Evolutionary conservation across 2,888 invertebrate species (phyloP).

Genomic region (Amphipyra tragopoginis): DNA sequence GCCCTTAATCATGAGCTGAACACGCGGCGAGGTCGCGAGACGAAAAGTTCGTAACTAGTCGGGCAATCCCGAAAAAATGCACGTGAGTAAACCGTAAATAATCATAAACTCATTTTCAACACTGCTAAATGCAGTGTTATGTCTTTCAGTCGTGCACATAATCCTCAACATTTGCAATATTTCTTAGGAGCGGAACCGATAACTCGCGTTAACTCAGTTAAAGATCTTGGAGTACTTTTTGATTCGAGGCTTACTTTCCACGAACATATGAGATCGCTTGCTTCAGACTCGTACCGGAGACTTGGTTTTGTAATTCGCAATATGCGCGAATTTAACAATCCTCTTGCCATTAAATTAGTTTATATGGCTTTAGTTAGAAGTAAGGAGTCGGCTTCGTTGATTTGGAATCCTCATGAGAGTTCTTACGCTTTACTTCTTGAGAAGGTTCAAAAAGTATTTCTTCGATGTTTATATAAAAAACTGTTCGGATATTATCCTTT

Average conservation of each 20-base stretch:
- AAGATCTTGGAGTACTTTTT: not conserved
- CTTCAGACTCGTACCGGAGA: not conserved
- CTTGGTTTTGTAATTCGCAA: not conserved
- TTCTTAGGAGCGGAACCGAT: not conserved
- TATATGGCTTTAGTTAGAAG: constrained; percentile 4
- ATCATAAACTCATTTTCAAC: not conserved
- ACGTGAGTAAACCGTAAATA: too few species aligned
- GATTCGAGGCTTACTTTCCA: not conserved
- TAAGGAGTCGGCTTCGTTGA: not conserved
- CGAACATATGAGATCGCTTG: not conserved
- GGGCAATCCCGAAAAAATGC: too few species aligned
- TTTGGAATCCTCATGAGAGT: constrained; percentile 3
- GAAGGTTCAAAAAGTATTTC: not conserved
- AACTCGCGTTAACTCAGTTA: not conserved
- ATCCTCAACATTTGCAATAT: not conserved
- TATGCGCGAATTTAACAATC: not conserved
- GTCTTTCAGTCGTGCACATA: not conserved
- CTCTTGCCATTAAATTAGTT: not conserved
- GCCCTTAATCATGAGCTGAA: too few species aligned
- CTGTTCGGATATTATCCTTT: not conserved
- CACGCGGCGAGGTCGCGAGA: too few species aligned
- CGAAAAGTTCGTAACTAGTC: too few species aligned
- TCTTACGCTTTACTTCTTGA: not conserved
- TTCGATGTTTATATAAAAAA: not conserved
- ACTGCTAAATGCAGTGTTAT: not conserved